Evolutionary conservation across 2,113 vertebrate species (phyloP), one percentile per base, ranked within the genome.

Genomic region (Oreotragus oreotragus): DNA sequence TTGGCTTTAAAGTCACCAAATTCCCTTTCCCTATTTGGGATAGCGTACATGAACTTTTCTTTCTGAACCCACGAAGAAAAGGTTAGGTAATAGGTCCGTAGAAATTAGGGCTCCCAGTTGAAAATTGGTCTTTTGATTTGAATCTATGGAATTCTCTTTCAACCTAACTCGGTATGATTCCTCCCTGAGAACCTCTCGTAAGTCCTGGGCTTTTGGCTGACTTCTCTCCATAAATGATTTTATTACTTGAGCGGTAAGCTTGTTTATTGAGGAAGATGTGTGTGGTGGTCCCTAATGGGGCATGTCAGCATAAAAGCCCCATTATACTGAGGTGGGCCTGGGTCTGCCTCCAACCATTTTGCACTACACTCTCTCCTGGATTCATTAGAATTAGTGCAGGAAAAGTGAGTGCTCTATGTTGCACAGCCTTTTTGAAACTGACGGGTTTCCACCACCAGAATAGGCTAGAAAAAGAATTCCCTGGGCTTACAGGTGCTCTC

Each of bases 331-430:
- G 39, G 86, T 85, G 39, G 84, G 76, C 36, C 80, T 43, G 79
- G 66, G 80, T 92, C 84, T 53, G 51, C 96, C 87, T 92, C 80
- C 91, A 60, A 95, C 87, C 90, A 57, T 87, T 84, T 36, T 10
- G 0, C 9, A 1, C 17, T 6, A 49, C 73, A 8, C 77, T 94
- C 55, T 57, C 55, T 51, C 70, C 94, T 90, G 84, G 85, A 97
- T 93, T 88, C 90, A 91, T 94, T 86, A 83, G 83, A 87, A 95
- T 98, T 91, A 98, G 94, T 88, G 94, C 95, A 90, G 76, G 94
- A 60, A 84, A 94, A 58, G 57, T 88, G 87, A 94, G 81, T 12
- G 9, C 55, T 92, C 77, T 73, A 49, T 84, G 87, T 39, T 51
- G 81, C 96, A 83, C 30, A 58, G 66, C 88, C 84, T 90, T 64